A percentile compares a stretch with the other conserved stretches of the same genome.
phyloP scores from a whole-genome alignment of 2,113 vertebrate genomes.

The Nansenia antarctica region DNA sequence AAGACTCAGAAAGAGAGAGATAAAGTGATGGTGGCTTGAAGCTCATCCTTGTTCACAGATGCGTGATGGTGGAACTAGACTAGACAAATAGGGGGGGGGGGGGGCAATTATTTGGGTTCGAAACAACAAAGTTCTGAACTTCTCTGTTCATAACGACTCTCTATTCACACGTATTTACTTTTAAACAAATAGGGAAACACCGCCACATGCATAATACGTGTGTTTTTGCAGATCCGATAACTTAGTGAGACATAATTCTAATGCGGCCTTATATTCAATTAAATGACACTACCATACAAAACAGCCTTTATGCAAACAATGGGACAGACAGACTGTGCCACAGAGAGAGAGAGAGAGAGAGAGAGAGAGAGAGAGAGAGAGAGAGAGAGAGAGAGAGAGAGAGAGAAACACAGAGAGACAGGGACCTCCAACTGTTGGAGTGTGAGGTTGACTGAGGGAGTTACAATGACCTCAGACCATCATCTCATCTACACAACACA shows the following conservation, averaged over 20 bases:
- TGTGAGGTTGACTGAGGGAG: not conserved
- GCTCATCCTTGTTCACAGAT: no score
- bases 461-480: constrained; percentile 10
- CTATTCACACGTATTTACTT: not conserved
- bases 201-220: no score
- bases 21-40: no score
- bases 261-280: not conserved
- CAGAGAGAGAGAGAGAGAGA: not conserved
- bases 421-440: not conserved
- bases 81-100: no score
- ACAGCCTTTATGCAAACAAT: constrained; percentile 9
- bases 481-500: constrained; percentile 1
- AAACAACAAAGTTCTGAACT: no score
- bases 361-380: not conserved
- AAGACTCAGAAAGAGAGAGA: not conserved
- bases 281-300: not conserved
- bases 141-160: no score
- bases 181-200: not conserved
- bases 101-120: no score
- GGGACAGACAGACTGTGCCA: constrained; percentile 5
- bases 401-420: not conserved
- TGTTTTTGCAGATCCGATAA: not conserved
- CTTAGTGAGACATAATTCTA: not conserved
- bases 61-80: no score
- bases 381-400: not conserved